Evolutionary conservation across 2,113 vertebrate species (phyloP).

Genomic region (Sphaerodactylus townsendi): DNA sequence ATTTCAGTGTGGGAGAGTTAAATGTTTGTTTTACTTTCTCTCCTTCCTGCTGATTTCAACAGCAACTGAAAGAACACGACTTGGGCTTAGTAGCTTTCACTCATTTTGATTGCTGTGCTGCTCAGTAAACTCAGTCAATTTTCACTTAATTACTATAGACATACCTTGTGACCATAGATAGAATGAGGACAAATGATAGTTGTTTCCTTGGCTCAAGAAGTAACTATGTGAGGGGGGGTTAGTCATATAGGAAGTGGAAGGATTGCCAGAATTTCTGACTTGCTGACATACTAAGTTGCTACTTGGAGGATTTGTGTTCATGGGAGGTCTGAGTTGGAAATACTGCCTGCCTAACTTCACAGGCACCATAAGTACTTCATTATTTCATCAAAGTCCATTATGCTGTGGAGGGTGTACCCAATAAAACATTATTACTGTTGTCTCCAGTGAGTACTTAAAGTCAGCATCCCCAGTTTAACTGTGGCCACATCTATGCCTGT

Average conservation of each 20-base stretch:
- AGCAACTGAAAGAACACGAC: background rate
- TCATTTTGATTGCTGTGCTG: slow-evolving; percentile 34
- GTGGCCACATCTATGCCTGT: slow-evolving; percentile 71
- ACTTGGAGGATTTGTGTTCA: slow-evolving; percentile 64
- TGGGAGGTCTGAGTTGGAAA: slow-evolving; percentile 74
- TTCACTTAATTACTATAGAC: slow-evolving; percentile 20
- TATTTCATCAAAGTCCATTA: slow-evolving; percentile 82
- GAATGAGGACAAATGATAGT: background rate
- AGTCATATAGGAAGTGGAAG: slow-evolving; percentile 31
- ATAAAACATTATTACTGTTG: slow-evolving; percentile 77
- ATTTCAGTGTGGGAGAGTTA: background rate
- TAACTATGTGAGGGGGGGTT: slow-evolving; percentile 42
- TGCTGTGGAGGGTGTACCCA: slow-evolving; percentile 71
- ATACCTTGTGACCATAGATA: background rate
- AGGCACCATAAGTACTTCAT: slow-evolving; percentile 75
- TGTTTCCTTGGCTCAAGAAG: slow-evolving; percentile 29
- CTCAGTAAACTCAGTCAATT: background rate
- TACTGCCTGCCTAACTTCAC: slow-evolving; percentile 70
- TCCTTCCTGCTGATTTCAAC: background rate
- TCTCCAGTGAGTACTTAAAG: slow-evolving; percentile 74
- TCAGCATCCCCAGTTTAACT: slow-evolving; percentile 68
- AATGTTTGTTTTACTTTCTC: background rate
- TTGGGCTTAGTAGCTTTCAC: slow-evolving; percentile 34
- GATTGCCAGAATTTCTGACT: slow-evolving; percentile 66
- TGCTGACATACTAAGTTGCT: slow-evolving; percentile 49